Evolutionary conservation across 2,113 vertebrate species (phyloP).

Genomic region (Alethe diademata): DNA sequence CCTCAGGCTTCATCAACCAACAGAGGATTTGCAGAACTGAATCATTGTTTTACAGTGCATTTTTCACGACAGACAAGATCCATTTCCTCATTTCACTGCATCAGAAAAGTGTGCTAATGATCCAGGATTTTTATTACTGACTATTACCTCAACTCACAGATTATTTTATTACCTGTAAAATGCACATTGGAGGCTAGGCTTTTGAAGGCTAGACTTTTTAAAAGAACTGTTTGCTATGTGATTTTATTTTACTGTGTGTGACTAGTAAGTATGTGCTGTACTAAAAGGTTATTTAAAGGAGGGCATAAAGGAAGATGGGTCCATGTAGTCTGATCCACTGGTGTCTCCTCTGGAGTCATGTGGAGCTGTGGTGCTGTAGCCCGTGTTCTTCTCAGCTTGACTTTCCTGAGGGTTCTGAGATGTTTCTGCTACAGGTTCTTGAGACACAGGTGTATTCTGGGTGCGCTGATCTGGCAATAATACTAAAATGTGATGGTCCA

Average conservation of each 20-base stretch:
- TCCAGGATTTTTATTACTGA: background rate
- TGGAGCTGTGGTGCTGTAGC: background rate
- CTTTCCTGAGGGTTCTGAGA: background rate
- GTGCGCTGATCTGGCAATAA: conserved; percentile 73
- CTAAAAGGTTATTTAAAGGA: conserved; percentile 60
- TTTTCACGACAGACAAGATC: conserved; percentile 17
- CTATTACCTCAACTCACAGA: background rate
- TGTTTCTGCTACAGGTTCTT: conserved; percentile 40
- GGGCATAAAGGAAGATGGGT: conserved; percentile 75
- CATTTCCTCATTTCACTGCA: background rate
- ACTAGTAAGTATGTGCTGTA: background rate
- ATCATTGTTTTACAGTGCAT: background rate
- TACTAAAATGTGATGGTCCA: conserved; percentile 76
- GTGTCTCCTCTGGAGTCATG: conserved; percentile 40
- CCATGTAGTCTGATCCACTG: conserved; percentile 82
- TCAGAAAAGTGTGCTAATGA: background rate
- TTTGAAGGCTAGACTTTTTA: background rate
- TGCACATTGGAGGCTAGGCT: background rate
- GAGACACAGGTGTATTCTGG: conserved; percentile 1
- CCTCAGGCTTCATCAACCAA: background rate
- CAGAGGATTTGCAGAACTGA: background rate
- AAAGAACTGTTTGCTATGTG: background rate
- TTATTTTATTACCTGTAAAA: conserved; percentile 1
- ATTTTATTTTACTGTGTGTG: conserved; percentile 35
- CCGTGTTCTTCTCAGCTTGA: conserved; percentile 61